Conservation (phyloP, 1,140 invertebrate species). For the Drosophila rufa region DNA sequence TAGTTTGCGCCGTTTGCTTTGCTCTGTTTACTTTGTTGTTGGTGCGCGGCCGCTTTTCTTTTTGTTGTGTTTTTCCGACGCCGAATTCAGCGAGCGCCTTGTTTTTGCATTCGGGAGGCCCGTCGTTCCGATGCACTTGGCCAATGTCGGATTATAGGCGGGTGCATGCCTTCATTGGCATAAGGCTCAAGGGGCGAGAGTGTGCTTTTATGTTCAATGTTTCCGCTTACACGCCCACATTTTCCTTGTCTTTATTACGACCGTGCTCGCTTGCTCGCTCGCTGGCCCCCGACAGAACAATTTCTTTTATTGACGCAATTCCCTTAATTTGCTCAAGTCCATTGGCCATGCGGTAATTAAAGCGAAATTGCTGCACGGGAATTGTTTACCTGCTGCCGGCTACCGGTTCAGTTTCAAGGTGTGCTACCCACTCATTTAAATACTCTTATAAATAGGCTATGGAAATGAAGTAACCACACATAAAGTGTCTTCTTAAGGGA, state of each 20-base stretch:
- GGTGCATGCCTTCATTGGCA: not conserved
- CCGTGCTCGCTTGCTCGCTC: constrained; percentile 3
- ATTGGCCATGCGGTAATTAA: constrained; percentile 52
- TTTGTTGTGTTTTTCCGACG: constrained; percentile 25
- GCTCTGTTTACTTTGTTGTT: constrained; percentile 58
- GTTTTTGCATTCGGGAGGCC: constrained; percentile 35
- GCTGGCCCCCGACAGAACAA: constrained; percentile 19
- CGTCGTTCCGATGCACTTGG: constrained; percentile 37
- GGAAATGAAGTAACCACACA: not conserved
- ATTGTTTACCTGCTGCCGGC: constrained; percentile 16
- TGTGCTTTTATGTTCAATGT: constrained; percentile 24
- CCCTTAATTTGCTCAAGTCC: constrained; percentile 51
- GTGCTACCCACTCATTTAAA: constrained; percentile 15
- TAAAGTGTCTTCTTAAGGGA: not conserved
- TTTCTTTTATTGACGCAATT: constrained; percentile 54
- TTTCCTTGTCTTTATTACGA: constrained; percentile 25
- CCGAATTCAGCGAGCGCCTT: constrained; percentile 61
- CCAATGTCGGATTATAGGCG: constrained; percentile 4
- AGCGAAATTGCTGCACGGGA: constrained; percentile 18
- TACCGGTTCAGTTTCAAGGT: constrained; percentile 21
- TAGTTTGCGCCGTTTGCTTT: constrained; percentile 56
- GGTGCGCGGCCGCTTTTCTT: constrained; percentile 1
- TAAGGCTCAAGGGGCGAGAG: constrained; percentile 1
- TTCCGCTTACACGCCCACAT: constrained; percentile 49
- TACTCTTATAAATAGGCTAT: constrained; percentile 37